phyloP scores from a whole-genome alignment of 92 coral and sea anemone genomes.

The Diadumene lineata region DNA sequence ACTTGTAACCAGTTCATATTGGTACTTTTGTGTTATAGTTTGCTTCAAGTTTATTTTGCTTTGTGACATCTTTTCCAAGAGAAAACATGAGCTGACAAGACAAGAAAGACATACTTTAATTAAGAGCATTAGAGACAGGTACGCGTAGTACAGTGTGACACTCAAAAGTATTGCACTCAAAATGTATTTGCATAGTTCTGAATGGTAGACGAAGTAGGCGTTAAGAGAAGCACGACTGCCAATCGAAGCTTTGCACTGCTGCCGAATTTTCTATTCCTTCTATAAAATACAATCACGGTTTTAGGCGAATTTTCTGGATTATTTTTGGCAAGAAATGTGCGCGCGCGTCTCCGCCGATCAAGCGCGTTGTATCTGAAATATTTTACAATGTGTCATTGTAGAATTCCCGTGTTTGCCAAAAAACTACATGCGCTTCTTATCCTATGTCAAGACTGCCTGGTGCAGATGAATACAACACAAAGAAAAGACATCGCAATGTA shows the following conservation, averaged over 20 bases:
- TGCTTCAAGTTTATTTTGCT: slow-evolving; percentile 69
- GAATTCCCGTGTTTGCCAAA: slow-evolving; percentile 69
- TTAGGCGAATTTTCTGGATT: no score
- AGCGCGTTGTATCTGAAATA: no score
- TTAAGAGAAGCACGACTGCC: no score
- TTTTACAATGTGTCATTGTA: neutral
- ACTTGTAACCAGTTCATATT: no score
- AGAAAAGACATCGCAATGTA: slow-evolving; percentile 66
- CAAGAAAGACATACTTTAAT: slow-evolving; percentile 84
- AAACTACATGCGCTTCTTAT: slow-evolving; percentile 55
- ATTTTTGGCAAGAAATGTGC: no score
- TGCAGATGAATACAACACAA: slow-evolving; percentile 51
- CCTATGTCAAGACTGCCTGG: slow-evolving; percentile 48
- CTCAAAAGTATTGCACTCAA: neutral
- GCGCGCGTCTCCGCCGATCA: no score
- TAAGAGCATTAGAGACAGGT: slow-evolving; percentile 77
- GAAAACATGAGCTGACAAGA: slow-evolving; percentile 78
- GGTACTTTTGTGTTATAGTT: slow-evolving; percentile 44
- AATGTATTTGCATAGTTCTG: no score
- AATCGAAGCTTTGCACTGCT: no score
- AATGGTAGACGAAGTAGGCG: no score
- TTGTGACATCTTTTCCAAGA: slow-evolving; percentile 89
- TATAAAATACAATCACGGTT: no score
- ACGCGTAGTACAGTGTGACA: neutral
- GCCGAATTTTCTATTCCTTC: no score